Evolutionary conservation across 2,888 invertebrate genomes (phyloP), one percentile per base, ranked within the genome.

Genomic region (Athetis lepigone): DNA sequence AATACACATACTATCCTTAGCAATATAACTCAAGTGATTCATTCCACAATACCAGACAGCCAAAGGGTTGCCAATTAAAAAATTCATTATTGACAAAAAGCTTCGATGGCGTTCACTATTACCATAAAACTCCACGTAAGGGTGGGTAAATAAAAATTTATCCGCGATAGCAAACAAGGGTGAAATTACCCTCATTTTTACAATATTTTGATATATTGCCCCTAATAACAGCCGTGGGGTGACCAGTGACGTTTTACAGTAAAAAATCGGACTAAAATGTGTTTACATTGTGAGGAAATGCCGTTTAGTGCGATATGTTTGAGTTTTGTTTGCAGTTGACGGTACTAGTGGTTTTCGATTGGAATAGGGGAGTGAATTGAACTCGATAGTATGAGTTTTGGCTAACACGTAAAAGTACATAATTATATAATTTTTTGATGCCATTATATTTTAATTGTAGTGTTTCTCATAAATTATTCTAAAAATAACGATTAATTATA

Each of bases 181-280:
- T 87, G 83, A 87, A 90, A 92, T 90, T 89, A 89, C 90, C 89
- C 88, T 78, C 79, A 84, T 85, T 90, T 89, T 87, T 87, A 89
- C 87, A 90, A 90, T 92, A 90, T 92, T 93, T 90, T 94, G 94
- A 95, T 94, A 91, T 94, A 94, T 94, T 90, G 87, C 89, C 86
- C 81, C 68, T 95, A 95, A 94, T 95, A 94, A 93, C 88, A 91
- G 90, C 66, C 79, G 81, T 49, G 69, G 68, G 84, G 83, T 77
- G 80, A 81, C 79, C 79, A 75, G 74, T 83, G 84, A 79, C 84
- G 87, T 85, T 91, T 87, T 86, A 88, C 85, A 88, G 85, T 91
- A 86, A 84, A 88, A 93, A 94, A 94, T 93, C 93, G 90, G 88
- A 86, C 85, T 77, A 74, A 78, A 86, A 83, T 87, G 82, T 90